Evolutionary conservation across 1,140 invertebrate species (phyloP), one percentile per base, ranked within the genome.

Genomic region (Piezodorus guildinii): DNA sequence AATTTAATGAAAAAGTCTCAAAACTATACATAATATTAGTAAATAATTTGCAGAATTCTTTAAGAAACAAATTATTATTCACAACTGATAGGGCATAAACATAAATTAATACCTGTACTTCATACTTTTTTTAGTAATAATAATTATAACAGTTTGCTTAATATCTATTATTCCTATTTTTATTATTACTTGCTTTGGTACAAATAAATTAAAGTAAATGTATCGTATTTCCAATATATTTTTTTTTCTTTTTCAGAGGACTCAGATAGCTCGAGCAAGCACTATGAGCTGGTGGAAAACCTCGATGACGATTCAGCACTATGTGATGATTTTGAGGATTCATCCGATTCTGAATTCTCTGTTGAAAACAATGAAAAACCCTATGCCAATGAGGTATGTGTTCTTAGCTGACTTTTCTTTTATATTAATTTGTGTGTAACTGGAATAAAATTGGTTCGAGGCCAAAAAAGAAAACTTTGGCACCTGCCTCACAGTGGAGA

Each of bases 261-360:
- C 15, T 65, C 62, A 39, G 67, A 68, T 30, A 56, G 52, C 52
- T 62, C 46, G 16, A 56, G 49, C 10, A 44, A 44, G 19, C 58
- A 61, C 17, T 67, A 68, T 44, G 65, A 67, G 39, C 17, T 63
- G 8, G 59, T 68, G 16, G 58, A 67, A 19, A 39, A 30, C 49
- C 52, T 15, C 0, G 45, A 62, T 21, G 64, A 65, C 52, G 63
- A 66, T n/a, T 39, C 60, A n/a, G 49, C 62, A 14, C 30, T 56
- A 6, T 67, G 51, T 64, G 65, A 66, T 62, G 65, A 67, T 27
- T 67, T 67, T 51, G 62, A 62, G n/a, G 68, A 67, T 49, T 68
- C 68, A 12, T 66, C 69, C 19, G 67, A 66, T 14, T 67, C 68
- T 16, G 68, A 68, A 21, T 62, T 63, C 44, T 67, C 64, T 3